Base-by-base conservation (phyloP, 2,888 invertebrate species). In the Volucella inflata region DNA sequence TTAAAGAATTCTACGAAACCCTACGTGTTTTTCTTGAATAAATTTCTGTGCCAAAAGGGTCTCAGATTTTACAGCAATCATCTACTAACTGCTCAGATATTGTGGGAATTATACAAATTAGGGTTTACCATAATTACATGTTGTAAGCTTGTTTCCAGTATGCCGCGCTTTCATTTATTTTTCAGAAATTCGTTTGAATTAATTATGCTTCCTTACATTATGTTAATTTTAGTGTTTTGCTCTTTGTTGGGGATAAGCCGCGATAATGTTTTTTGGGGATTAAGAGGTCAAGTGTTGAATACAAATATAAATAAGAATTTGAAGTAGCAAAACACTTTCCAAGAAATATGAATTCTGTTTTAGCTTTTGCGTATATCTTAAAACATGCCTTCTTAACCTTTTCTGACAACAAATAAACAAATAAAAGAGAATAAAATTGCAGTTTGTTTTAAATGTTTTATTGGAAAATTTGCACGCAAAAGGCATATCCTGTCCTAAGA, bases 91-190 rank as follows among this genome's bases (percentile, higher is more conserved):
- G 57, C 40, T 44, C 67, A 78, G 72, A 83, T 83, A 62, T 78
- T 72, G 72, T 50, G 65, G 44, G 67, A 78, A 78, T 83, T 78
- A 83, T 78, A 83, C 78, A 78, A 83, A 83, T 83, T 72, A 72
- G 78, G 82, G 78, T 72, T 83, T 72, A 72, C 82, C 78, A 83
- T 83, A 83, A 83, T 83, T 72, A 83, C 78, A 83, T 65, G 72
- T 48, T 78, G 78, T 83, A 83, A 78, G 71, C 72, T 82, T 82
- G 64, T 81, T 82, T 71, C 50, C 51, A 46, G 48, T 70, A 12
- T 57, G 68, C 60, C 36, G 53, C 70, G 30, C 62, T 57, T 81
- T 64, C 60, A 59, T 72, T 83, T 72, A 55, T 51, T 83, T 71
- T 67, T 60, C 62, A 68, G 82, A 78, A 72, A 78, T 78, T 78